Percentiles rank a stretch among this genome's conserved stretches.
phyloP scores from a whole-genome alignment of 2,113 vertebrate species.

The Carassius auratus region DNA sequence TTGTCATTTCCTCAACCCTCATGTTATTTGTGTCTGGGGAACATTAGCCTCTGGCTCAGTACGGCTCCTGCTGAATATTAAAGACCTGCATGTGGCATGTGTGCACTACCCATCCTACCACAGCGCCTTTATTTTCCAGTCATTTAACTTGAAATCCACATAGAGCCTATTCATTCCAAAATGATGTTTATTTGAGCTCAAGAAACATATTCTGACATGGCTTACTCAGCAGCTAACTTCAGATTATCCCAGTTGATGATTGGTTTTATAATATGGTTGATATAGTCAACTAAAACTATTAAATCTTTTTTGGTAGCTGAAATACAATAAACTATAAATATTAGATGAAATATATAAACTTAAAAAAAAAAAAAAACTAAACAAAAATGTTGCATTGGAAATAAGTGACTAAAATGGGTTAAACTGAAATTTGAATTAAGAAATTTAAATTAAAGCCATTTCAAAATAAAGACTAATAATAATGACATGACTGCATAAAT shows the following conservation, averaged over 20 bases:
- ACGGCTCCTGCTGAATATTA: constrained; percentile 25
- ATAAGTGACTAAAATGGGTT: not conserved
- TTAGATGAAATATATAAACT: not conserved
- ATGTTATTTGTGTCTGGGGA: constrained; percentile 27
- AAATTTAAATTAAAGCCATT: not conserved
- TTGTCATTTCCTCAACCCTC: constrained; percentile 2
- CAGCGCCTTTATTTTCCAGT: constrained; percentile 12
- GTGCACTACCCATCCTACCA: not conserved
- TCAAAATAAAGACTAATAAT: not conserved
- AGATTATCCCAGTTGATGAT: not conserved
- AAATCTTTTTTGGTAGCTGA: not conserved
- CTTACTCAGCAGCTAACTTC: not conserved
- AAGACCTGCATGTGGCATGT: constrained; percentile 1
- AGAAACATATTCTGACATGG: not conserved
- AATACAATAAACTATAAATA: not conserved
- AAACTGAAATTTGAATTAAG: not conserved
- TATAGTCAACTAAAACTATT: not conserved
- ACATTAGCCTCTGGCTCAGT: constrained; percentile 18
- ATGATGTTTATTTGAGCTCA: not conserved
- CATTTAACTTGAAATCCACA: not conserved
- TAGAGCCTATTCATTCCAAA: not conserved
- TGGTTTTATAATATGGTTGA: not conserved
- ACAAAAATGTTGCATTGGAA: not conserved
- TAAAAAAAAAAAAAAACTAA: not conserved
- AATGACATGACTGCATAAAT: not conserved